phyloP scores from a whole-genome alignment of 2,888 invertebrate species.

The Exephanes ischioxanthus region DNA sequence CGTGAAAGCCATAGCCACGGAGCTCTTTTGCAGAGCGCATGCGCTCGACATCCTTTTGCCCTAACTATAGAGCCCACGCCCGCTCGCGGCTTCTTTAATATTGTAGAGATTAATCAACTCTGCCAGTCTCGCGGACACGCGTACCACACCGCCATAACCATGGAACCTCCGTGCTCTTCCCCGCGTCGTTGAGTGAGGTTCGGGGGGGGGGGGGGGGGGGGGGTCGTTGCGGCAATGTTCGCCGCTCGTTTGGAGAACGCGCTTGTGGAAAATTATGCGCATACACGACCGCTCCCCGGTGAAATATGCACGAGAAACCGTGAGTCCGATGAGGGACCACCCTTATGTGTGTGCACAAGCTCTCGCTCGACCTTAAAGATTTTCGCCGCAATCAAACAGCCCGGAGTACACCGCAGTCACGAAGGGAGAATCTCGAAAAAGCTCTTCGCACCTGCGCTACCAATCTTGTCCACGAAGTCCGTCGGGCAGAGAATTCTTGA shows the following conservation, averaged over 20 bases:
- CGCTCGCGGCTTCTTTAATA: slow-evolving; percentile 78
- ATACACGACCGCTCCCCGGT: slow-evolving; percentile 68
- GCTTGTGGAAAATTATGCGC: slow-evolving; percentile 72
- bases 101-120: slow-evolving; percentile 82
- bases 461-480: neutral
- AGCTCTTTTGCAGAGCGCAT: slow-evolving; percentile 34
- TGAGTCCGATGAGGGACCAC: slow-evolving; percentile 56
- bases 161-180: slow-evolving; percentile 36
- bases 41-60: slow-evolving; percentile 37
- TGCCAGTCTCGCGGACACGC: slow-evolving; percentile 62
- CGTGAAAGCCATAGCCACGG: slow-evolving; percentile 40
- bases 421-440: neutral
- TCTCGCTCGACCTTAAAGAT: slow-evolving; percentile 32
- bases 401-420: slow-evolving; percentile 1
- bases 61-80: slow-evolving; percentile 25
- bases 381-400: slow-evolving; percentile 33
- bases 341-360: slow-evolving; percentile 39
- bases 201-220: neutral
- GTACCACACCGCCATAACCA: slow-evolving; percentile 28
- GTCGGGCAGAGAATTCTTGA: neutral
- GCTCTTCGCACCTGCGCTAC: neutral
- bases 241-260: slow-evolving; percentile 32
- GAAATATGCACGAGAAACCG: slow-evolving; percentile 70
- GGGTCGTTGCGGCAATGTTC: slow-evolving; percentile 8
- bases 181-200: slow-evolving; percentile 34